Evolutionary conservation across 2,888 invertebrate genomes (phyloP).

Genomic region (Pseudolycoriella hygida): DNA sequence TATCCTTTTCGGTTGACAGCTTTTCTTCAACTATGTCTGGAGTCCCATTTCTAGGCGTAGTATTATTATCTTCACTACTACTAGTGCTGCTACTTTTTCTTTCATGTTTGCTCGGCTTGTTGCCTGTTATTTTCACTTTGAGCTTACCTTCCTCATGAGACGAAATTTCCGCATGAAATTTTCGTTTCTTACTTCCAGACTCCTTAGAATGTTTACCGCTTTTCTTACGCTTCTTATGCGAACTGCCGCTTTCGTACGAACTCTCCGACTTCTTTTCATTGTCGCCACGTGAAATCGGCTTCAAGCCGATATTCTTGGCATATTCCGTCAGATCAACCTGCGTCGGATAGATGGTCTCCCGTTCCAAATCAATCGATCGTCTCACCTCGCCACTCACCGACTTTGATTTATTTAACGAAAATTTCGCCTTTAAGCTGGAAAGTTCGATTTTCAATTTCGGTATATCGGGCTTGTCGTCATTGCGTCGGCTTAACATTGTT

Average conservation of each 20-base stretch:
- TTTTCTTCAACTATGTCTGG: constrained; percentile 1
- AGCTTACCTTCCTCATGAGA: constrained; percentile 32
- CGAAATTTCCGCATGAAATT: constrained; percentile 36
- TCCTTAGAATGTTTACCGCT: constrained; percentile 34
- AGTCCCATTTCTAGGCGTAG: constrained; percentile 6
- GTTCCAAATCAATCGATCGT: neutral
- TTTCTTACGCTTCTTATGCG: constrained; percentile 37
- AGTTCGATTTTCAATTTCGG: constrained; percentile 25
- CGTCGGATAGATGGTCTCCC: constrained; percentile 3
- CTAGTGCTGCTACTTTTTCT: constrained; percentile 11
- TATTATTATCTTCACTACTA: constrained; percentile 8
- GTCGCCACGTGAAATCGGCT: constrained; percentile 21
- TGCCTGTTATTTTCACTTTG: constrained; percentile 33
- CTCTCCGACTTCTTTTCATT: neutral
- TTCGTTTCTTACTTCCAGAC: constrained; percentile 31
- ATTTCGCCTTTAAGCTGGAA: constrained; percentile 21
- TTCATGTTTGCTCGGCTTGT: constrained; percentile 25
- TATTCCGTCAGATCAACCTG: constrained; percentile 24
- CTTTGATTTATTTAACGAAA: constrained; percentile 10
- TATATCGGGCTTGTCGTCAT: constrained; percentile 13
- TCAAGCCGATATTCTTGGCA: constrained; percentile 25
- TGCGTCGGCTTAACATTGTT: no score
- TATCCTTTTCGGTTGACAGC: neutral
- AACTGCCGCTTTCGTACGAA: neutral
- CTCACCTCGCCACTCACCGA: constrained; percentile 4